Conservation (phyloP, 2,113 vertebrate species). For the Cottus gobio region DNA sequence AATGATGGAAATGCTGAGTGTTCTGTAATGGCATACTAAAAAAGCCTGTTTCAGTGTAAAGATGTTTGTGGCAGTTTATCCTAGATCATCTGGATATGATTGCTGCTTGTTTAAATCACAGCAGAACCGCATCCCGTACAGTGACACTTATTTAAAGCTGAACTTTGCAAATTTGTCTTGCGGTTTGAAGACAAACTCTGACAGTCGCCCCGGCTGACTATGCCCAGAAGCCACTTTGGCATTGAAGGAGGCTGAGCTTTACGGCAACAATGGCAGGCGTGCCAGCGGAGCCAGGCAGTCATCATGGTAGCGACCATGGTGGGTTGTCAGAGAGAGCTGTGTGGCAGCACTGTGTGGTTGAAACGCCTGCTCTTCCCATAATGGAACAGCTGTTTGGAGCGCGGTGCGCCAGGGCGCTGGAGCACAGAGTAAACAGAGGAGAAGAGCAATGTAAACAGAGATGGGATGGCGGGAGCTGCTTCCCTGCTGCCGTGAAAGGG, state of each 20-base stretch:
- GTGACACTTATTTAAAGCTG: conserved; percentile 60
- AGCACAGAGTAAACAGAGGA: conserved; percentile 81
- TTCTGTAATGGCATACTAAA: conserved; percentile 27
- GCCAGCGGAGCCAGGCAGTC: conserved; percentile 59
- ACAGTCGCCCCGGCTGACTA: conserved; percentile 60
- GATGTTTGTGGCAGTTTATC: conserved; percentile 32
- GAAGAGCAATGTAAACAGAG: conserved; percentile 82
- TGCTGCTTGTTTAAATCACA: conserved; percentile 57
- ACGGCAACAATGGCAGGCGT: conserved; percentile 65
- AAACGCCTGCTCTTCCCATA: conserved; percentile 68
- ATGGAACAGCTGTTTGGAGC: conserved; percentile 81
- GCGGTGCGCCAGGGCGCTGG: conserved; percentile 61
- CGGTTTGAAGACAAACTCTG: conserved; percentile 61
- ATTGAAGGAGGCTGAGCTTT: conserved; percentile 54
- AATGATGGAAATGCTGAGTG: conserved; percentile 14
- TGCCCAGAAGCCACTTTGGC: conserved; percentile 62
- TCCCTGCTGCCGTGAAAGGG: conserved; percentile 70
- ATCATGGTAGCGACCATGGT: conserved; percentile 44
- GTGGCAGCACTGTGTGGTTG: conserved; percentile 62
- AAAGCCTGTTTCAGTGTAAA: conserved; percentile 32
- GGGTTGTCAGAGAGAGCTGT: conserved; percentile 66
- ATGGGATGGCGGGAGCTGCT: conserved; percentile 73
- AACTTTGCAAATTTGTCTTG: conserved; percentile 68
- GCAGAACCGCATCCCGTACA: conserved; percentile 42
- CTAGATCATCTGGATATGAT: conserved; percentile 64